Evolutionary conservation across 2,797 vertebrate species (phyloP).

Genomic region (Artibeus lituratus): DNA sequence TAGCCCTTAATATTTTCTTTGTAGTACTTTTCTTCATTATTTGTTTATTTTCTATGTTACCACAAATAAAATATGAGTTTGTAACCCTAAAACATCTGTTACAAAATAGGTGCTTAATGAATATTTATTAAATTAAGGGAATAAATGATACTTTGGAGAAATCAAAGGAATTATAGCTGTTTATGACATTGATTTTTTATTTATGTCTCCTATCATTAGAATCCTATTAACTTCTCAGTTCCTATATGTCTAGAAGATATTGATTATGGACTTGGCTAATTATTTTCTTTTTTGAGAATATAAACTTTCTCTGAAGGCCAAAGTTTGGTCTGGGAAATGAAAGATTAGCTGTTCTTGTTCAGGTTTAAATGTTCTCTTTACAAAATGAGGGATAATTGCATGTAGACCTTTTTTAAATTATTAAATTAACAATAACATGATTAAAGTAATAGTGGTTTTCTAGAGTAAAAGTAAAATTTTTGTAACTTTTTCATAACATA

Average conservation of each 20-base stretch:
- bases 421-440: slow-evolving; percentile 23
- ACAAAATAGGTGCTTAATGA: neutral
- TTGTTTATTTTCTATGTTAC: neutral
- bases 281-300: neutral
- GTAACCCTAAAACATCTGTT: neutral
- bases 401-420: neutral
- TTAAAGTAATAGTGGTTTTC: slow-evolving; percentile 13
- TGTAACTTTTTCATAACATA: neutral
- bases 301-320: neutral
- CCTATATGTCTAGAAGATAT: neutral
- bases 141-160: neutral
- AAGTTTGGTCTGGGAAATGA: neutral
- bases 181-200: neutral
- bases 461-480: neutral
- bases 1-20: neutral
- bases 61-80: neutral
- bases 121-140: neutral
- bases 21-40: neutral
- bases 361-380: neutral
- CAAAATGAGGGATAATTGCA: neutral
- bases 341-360: neutral
- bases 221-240: neutral
- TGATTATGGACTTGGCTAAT: neutral
- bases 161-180: neutral
- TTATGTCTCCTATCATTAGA: neutral